Evolutionary conservation across 2,797 vertebrate genomes (phyloP).

Genomic region (Urocyon cinereoargenteus): DNA sequence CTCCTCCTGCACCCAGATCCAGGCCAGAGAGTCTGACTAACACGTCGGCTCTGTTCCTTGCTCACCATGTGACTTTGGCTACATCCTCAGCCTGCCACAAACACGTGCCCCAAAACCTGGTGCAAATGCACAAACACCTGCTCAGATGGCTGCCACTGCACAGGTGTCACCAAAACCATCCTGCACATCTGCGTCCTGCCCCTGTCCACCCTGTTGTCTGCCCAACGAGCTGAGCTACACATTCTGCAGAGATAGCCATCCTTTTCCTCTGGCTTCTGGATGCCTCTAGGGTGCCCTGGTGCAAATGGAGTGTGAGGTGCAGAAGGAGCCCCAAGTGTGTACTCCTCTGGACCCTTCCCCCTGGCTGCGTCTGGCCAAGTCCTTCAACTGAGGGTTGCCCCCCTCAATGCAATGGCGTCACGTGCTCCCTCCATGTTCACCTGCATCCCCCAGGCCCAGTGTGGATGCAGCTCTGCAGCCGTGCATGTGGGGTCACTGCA

Average conservation of each 20-base stretch:
- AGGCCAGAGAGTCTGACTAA: not conserved
- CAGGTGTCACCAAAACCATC: not conserved
- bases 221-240: not conserved
- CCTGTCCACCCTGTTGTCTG: not conserved
- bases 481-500: rapidly evolving
- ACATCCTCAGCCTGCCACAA: not conserved
- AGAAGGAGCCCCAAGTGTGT: not conserved
- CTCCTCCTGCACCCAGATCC: not conserved
- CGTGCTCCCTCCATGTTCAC: not conserved
- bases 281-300: not conserved
- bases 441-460: not conserved
- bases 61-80: not conserved
- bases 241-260: not conserved
- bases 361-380: rapidly evolving
- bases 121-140: not conserved
- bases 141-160: rapidly evolving
- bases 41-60: not conserved
- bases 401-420: not conserved
- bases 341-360: not conserved
- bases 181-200: not conserved
- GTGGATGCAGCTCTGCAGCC: not conserved
- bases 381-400: not conserved
- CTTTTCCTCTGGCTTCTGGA: not conserved
- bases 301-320: not conserved
- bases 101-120: not conserved